Conservation (phyloP, 2,797 vertebrate genomes). For the Taenioides sp. region DNA sequence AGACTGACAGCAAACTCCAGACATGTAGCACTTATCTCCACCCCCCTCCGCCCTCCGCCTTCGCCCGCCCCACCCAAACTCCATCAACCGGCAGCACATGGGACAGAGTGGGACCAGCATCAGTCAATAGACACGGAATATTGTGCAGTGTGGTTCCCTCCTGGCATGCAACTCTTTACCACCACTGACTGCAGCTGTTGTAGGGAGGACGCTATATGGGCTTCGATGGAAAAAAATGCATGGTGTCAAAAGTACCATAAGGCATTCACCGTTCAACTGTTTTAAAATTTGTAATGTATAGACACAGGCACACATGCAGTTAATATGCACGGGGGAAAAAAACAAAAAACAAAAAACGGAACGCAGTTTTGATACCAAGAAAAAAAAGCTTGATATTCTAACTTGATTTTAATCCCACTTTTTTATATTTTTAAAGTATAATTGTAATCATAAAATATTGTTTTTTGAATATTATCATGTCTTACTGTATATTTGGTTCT, state of each 20-base stretch:
- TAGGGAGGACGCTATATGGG: constrained; percentile 42
- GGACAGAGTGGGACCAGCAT: constrained; percentile 75
- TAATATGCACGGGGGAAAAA: too few relatives aligned
- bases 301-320: too few relatives aligned
- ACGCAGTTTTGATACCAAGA: too few relatives aligned
- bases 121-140: constrained; percentile 80
- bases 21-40: constrained; percentile 69
- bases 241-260: constrained; percentile 39
- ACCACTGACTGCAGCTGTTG: constrained; percentile 66
- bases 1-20: constrained; percentile 50
- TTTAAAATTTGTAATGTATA: background rate
- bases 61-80: constrained; percentile 46
- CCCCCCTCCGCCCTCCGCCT: constrained; percentile 31
- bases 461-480: too few relatives aligned
- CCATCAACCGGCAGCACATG: constrained; percentile 54
- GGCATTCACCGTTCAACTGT: background rate
- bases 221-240: constrained; percentile 45
- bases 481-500: too few relatives aligned
- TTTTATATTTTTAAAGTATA: too few relatives aligned
- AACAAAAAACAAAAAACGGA: too few relatives aligned
- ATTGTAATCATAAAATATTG: too few relatives aligned
- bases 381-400: too few relatives aligned
- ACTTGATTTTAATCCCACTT: too few relatives aligned
- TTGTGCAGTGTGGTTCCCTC: constrained; percentile 71
- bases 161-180: constrained; percentile 62